Conservation (phyloP, 2,888 invertebrate genomes). For the Augochlorella aurata region DNA sequence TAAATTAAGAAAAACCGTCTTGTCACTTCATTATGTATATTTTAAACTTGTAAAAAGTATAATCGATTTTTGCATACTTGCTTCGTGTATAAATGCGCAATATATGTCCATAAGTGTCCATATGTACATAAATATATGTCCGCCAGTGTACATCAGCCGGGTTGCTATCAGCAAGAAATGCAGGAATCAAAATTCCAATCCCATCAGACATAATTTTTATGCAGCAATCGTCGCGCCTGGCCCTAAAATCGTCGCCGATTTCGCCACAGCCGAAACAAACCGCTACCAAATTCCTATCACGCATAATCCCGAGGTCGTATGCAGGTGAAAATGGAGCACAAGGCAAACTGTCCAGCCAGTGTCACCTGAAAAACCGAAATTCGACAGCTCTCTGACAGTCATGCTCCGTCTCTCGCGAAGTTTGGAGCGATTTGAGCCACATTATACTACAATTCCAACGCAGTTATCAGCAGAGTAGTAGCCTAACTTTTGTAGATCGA, state of each 20-base stretch:
- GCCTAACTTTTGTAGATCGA: background rate
- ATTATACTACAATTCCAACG: background rate
- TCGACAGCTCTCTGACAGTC: slow-evolving; percentile 37
- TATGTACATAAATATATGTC: too few relatives aligned
- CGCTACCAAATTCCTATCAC: slow-evolving; percentile 53
- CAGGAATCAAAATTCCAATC: too few relatives aligned
- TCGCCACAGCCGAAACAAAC: slow-evolving; percentile 38
- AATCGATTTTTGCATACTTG: too few relatives aligned
- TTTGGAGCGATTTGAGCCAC: background rate
- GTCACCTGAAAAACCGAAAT: slow-evolving; percentile 24
- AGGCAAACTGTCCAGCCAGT: background rate
- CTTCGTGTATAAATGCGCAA: too few relatives aligned
- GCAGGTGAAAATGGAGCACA: slow-evolving; percentile 48
- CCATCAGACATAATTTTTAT: background rate
- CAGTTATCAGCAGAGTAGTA: too few relatives aligned
- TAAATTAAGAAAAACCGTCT: too few relatives aligned
- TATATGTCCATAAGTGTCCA: too few relatives aligned
- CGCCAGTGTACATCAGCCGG: too few relatives aligned
- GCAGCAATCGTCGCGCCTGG: slow-evolving; percentile 15
- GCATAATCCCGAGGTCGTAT: slow-evolving; percentile 40
- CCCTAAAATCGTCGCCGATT: slow-evolving; percentile 42
- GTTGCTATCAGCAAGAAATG: too few relatives aligned
- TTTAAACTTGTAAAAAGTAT: too few relatives aligned
- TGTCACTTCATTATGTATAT: too few relatives aligned
- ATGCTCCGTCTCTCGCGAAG: slow-evolving; percentile 5